Conservation (phyloP, 2,888 invertebrate species). For the Heteromyza rotundicornis region DNA sequence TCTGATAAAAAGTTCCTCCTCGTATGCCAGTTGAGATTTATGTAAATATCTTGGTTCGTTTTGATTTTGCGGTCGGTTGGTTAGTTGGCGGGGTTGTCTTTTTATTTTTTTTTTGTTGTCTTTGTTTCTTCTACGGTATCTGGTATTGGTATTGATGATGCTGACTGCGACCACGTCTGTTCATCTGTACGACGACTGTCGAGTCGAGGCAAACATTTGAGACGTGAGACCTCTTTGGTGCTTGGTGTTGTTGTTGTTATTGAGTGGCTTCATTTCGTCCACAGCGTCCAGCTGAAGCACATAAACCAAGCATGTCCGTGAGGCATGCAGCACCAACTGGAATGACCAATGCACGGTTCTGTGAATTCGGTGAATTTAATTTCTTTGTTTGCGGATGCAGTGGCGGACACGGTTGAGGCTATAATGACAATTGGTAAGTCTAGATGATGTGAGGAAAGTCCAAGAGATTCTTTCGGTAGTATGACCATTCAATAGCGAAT, state of each 20-base stretch:
- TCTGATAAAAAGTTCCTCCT: background rate
- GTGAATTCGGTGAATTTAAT: background rate
- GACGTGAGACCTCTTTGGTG: background rate
- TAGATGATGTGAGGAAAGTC: too few species aligned
- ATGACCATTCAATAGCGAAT: too few species aligned
- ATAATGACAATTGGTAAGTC: too few species aligned
- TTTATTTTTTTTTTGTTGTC: conserved; percentile 20
- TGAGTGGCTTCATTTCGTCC: background rate
- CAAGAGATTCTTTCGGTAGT: too few species aligned
- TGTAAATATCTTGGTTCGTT: conserved; percentile 33
- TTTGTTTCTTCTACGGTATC: conserved; percentile 8
- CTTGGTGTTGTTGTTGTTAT: background rate
- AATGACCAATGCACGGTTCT: background rate
- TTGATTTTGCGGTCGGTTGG: conserved; percentile 9
- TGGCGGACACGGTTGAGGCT: too few species aligned
- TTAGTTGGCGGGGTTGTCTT: conserved; percentile 9
- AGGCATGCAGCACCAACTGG: background rate
- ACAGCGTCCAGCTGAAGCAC: background rate
- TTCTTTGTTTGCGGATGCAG: too few species aligned
- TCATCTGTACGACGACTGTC: background rate
- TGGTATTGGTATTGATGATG: conserved; percentile 2
- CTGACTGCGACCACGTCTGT: background rate
- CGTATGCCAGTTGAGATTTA: conserved; percentile 35
- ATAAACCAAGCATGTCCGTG: background rate
- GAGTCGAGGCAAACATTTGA: background rate